phyloP scores from a whole-genome alignment of 2,113 vertebrate species.

The Falcunculus frontatus region DNA sequence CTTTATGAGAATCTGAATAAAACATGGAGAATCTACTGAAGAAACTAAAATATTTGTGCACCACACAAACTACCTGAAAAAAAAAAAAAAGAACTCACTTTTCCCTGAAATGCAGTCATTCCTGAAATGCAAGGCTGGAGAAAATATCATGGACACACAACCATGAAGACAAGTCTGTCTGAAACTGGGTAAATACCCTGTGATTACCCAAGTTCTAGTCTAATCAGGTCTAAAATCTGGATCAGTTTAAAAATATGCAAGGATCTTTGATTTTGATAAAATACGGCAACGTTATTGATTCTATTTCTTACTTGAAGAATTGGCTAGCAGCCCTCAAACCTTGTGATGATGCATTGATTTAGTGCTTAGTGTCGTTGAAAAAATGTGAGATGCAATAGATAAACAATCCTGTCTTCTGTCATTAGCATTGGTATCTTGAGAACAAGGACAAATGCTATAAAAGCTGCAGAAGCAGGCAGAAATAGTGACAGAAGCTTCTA shows the following conservation, averaged over 20 bases:
- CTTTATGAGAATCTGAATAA: neutral
- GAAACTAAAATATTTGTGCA: neutral
- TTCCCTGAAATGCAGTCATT: neutral
- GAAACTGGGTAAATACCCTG: neutral
- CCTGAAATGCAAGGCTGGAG: neutral
- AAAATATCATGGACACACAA: neutral
- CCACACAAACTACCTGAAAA: accelerated
- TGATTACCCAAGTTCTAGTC: neutral
- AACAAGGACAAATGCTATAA: neutral
- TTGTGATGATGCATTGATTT: neutral
- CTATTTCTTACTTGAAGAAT: neutral
- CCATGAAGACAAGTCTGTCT: neutral
- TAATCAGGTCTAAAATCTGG: neutral
- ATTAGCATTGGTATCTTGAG: neutral
- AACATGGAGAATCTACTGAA: neutral
- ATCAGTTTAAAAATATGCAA: neutral
- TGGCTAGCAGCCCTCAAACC: neutral
- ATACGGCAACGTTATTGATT: neutral
- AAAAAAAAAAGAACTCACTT: neutral
- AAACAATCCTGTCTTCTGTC: constrained; percentile 1
- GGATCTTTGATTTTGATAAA: neutral
- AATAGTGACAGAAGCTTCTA: neutral
- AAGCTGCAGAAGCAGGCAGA: neutral
- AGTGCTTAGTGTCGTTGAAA: neutral
- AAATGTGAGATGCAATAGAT: neutral